phyloP scores from a whole-genome alignment of 2,888 invertebrate species.

The Lepas anatifera region DNA sequence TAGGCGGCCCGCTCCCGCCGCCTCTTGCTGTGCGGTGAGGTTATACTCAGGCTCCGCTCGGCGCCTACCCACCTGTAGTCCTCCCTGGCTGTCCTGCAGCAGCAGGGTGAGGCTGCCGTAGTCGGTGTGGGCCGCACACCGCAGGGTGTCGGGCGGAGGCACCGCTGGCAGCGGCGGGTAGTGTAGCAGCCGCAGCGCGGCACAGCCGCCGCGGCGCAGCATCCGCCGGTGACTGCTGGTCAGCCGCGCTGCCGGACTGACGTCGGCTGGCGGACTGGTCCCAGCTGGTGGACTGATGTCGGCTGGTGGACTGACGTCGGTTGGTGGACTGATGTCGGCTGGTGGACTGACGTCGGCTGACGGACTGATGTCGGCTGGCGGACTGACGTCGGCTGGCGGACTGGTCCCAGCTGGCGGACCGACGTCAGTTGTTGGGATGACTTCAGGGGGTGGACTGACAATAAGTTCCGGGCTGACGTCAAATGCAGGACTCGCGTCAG shows the following conservation, averaged over 20 bases:
- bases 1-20: no score
- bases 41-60: no score
- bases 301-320: neutral
- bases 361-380: neutral
- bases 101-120: slow-evolving; percentile 52
- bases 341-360: neutral
- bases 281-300: neutral
- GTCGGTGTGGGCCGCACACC: slow-evolving; percentile 60
- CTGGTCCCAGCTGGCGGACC: neutral
- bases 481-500: no score
- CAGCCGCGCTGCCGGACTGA: slow-evolving; percentile 11
- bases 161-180: slow-evolving; percentile 46
- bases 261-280: no score
- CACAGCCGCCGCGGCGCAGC: slow-evolving; percentile 13
- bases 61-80: slow-evolving; percentile 51
- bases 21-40: no score
- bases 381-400: neutral
- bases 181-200: slow-evolving; percentile 49
- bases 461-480: no score
- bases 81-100: slow-evolving; percentile 58
- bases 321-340: neutral
- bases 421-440: neutral
- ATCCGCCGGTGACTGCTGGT: neutral
- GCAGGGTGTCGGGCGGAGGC: slow-evolving; percentile 40
- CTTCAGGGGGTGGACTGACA: neutral